These are phyloP conservation scores for Eulemur rubriventer DNA, from an alignment of 2,797 vertebrate genomes.

Conservation along the genomic window DNA sequence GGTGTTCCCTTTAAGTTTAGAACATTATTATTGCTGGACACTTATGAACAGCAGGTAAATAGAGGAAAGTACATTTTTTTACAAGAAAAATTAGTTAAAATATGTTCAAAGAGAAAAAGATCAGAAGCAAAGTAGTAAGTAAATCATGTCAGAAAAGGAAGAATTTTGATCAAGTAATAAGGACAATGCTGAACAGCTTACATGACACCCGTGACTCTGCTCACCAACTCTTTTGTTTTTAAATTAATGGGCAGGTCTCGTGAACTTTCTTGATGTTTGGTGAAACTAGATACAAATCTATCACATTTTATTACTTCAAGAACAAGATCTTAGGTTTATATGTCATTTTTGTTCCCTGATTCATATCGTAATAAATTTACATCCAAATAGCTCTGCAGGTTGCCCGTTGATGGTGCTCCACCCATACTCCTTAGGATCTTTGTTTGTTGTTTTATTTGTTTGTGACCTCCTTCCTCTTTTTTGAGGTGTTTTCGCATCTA, in stretches of 20 bases:
- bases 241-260: neutral
- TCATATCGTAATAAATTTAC: neutral
- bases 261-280: neutral
- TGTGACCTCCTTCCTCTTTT: neutral
- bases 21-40: neutral
- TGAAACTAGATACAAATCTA: neutral
- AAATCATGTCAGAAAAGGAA: neutral
- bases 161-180: neutral
- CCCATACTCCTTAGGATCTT: neutral
- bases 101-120: neutral
- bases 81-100: neutral
- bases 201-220: neutral
- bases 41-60: neutral
- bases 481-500: neutral
- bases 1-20: neutral
- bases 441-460: neutral
- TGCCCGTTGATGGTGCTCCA: neutral
- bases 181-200: neutral
- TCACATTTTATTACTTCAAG: neutral
- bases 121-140: neutral
- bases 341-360: neutral
- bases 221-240: neutral
- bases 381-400: neutral
- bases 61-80: neutral
- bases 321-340: neutral